Base-by-base conservation (phyloP, 1,140 invertebrate species). In the Diprion similis region DNA sequence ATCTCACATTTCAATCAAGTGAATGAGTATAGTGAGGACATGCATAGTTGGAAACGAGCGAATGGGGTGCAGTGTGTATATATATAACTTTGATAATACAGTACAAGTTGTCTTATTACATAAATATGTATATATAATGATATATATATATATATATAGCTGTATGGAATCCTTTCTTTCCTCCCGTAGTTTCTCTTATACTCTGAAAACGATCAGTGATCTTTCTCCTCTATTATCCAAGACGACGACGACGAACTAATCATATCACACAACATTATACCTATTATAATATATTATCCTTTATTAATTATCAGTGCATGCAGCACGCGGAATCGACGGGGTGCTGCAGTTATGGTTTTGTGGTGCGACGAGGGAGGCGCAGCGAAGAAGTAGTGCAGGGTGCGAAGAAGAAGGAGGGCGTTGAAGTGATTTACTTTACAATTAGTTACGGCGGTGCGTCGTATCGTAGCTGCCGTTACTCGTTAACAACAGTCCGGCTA, bases 311-410 rank as follows among this genome's bases (percentile, higher is more conserved):
- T 37, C 24, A 37, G 24, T 37, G 24, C 24, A 37, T 37, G 24
- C 24, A 37, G 24, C 24, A 37, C 24, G 24, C 24, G 24, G 24
- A 37, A 37, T 37, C 24, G 24, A 37, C 24, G 24, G 24, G 24
- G 24, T 37, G 24, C 24, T 59, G 51, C 51, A 59, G 51, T 59
- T 59, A 59, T 59, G 51, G 51, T 59, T 59, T 59, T 59, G 51
- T 59, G 51, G 51, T 17, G 51, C 51, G 51, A 59, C 51, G 51
- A 59, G 51, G 51, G 51, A 59, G 51, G 51, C 51, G 51, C 51
- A 59, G 9, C 51, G 51, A 59, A 59, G n/a, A 59, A 59, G 51
- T 59, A 37, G 24, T 37, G 24, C 24, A 37, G 24, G 24, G 24
- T 37, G 24, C 24, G 24, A 37, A 37, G 24, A 15, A 51, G 48